Percentiles rank a stretch among this genome's conserved stretches.
Conservation (phyloP, 2,113 vertebrate species). For the Saguinus imperator region DNA sequence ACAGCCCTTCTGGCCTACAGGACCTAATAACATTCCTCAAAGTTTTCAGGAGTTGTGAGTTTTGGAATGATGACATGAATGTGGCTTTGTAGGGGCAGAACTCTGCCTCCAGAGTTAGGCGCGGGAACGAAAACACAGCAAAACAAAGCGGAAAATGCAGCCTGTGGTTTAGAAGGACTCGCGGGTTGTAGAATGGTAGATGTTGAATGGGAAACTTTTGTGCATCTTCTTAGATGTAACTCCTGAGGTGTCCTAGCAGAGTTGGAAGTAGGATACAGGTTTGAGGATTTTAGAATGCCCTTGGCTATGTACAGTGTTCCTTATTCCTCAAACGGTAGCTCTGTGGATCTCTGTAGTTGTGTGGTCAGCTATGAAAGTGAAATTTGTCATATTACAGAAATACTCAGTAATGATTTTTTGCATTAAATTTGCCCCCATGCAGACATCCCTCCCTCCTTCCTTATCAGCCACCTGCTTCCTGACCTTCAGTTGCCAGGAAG, state of each 20-base stretch:
- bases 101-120: constrained; percentile 21
- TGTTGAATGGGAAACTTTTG: neutral
- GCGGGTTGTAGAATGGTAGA: neutral
- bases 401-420: neutral
- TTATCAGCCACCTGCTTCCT: neutral
- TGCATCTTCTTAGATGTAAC: neutral
- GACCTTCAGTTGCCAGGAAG: neutral
- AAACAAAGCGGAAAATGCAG: constrained; percentile 51
- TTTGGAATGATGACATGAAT: constrained; percentile 77
- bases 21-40: constrained; percentile 74
- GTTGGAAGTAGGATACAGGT: neutral
- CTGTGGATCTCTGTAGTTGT: neutral
- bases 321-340: neutral
- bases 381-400: neutral
- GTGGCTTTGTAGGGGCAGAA: constrained; percentile 57
- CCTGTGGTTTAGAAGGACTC: neutral
- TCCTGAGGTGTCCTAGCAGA: neutral
- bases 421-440: neutral
- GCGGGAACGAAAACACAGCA: constrained; percentile 24
- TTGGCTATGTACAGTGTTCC: neutral
- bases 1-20: constrained; percentile 57
- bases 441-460: neutral
- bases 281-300: neutral
- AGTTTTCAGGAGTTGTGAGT: constrained; percentile 73
- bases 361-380: neutral